Conservation (phyloP, 2,797 vertebrate genomes). For the Spheniscus humboldti region DNA sequence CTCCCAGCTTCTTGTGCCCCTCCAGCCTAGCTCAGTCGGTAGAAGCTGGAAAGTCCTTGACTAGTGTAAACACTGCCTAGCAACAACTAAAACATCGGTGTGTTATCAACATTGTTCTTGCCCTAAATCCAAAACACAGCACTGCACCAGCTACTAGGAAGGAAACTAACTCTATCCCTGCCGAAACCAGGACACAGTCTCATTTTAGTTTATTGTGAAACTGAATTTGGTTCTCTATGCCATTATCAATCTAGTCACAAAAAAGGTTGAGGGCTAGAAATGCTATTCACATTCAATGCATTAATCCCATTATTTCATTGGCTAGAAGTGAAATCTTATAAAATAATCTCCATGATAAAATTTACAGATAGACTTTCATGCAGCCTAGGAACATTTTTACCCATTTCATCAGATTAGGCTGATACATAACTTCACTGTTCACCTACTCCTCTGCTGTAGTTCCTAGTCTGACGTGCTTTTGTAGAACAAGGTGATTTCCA, state of each 20-base stretch:
- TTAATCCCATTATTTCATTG: slow-evolving; percentile 20
- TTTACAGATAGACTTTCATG: not conserved
- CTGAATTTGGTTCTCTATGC: not conserved
- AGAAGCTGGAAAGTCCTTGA: no score
- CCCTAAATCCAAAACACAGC: no score
- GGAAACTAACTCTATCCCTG: no score
- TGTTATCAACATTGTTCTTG: no score
- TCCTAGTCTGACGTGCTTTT: not conserved
- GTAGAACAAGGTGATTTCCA: not conserved
- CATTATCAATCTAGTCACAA: not conserved
- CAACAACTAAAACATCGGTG: no score
- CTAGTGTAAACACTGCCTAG: no score
- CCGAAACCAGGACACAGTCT: no score
- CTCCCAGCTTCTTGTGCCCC: no score
- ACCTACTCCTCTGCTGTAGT: not conserved
- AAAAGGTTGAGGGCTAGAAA: not conserved
- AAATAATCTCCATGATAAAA: not conserved
- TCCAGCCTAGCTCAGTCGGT: no score
- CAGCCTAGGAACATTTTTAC: slow-evolving; percentile 5
- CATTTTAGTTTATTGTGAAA: slow-evolving; percentile 16
- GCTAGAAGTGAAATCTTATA: not conserved
- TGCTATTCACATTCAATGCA: not conserved
- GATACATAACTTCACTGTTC: not conserved
- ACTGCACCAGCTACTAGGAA: no score
- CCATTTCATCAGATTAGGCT: not conserved